phyloP scores from a whole-genome alignment of 2,113 vertebrate genomes.

The Gambusia affinis region DNA sequence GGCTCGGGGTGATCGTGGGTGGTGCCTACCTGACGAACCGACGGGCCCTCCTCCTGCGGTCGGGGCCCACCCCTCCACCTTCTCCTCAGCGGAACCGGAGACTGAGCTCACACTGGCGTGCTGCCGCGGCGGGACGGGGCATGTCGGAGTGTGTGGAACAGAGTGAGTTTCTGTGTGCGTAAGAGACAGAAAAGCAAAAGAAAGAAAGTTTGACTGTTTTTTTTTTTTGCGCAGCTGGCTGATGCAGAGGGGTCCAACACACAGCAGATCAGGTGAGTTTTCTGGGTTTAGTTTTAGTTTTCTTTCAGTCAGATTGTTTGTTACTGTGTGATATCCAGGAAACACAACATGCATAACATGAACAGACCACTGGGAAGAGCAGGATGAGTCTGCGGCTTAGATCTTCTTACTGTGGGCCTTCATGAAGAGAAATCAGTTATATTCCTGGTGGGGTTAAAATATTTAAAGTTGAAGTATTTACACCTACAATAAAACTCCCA shows the following conservation, averaged over 20 bases:
- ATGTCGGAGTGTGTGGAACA: neutral
- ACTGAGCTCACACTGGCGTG: neutral
- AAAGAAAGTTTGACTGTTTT: neutral
- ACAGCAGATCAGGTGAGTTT: conserved; percentile 54
- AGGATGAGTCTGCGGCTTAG: no score
- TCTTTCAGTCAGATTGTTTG: neutral
- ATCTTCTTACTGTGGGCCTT: no score
- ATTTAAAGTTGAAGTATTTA: no score
- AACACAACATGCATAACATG: neutral
- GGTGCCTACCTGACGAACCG: conserved; percentile 43
- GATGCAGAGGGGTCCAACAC: neutral
- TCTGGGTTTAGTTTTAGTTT: conserved; percentile 18
- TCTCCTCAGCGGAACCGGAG: neutral
- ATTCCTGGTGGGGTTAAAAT: no score
- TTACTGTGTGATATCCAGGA: neutral
- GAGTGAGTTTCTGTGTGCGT: neutral
- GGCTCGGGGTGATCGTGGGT: conserved; percentile 30
- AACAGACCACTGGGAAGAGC: neutral
- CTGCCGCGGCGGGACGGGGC: conserved; percentile 3
- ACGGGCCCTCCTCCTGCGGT: conserved; percentile 13
- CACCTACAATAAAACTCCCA: no score
- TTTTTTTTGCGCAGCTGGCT: neutral
- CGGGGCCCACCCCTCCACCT: neutral
- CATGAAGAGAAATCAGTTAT: no score
- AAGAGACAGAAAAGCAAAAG: neutral